phyloP scores from a whole-genome alignment of 2,888 invertebrate species.

The Harpagoxenus sublaevis region DNA sequence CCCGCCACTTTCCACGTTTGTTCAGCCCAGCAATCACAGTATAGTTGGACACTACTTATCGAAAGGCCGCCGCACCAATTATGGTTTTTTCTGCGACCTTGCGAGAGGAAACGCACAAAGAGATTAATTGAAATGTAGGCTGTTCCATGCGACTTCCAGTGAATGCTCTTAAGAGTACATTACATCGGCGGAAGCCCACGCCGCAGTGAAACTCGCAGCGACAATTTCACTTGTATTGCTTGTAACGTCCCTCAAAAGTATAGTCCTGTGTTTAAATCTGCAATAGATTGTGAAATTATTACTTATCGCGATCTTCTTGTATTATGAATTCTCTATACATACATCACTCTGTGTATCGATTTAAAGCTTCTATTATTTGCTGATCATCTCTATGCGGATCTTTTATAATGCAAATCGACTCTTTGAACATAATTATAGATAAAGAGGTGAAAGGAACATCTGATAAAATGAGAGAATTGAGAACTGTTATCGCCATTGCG shows the following conservation, averaged over 20 bases:
- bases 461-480: background rate
- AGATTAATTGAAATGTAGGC: conserved; percentile 43
- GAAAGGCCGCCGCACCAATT: conserved; percentile 50
- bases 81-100: conserved; percentile 52
- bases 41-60: conserved; percentile 57
- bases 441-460: conserved; percentile 4
- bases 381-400: background rate
- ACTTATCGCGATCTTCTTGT: background rate
- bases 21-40: conserved; percentile 40
- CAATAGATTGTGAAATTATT: background rate
- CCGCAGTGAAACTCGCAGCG: conserved; percentile 49
- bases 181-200: background rate
- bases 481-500: background rate
- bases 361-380: background rate
- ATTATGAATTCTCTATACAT: background rate
- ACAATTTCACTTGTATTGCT: conserved; percentile 35
- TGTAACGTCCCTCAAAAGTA: background rate
- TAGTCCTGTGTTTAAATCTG: conserved; percentile 18
- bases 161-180: background rate
- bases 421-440: background rate
- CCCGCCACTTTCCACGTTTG: conserved; percentile 55
- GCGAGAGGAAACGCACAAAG: conserved; percentile 44
- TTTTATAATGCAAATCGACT: background rate
- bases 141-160: background rate
- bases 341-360: background rate